These are phyloP conservation scores for Hippoglossus hippoglossus DNA, from an alignment of 2,797 vertebrate species.

Conservation along the genomic window DNA sequence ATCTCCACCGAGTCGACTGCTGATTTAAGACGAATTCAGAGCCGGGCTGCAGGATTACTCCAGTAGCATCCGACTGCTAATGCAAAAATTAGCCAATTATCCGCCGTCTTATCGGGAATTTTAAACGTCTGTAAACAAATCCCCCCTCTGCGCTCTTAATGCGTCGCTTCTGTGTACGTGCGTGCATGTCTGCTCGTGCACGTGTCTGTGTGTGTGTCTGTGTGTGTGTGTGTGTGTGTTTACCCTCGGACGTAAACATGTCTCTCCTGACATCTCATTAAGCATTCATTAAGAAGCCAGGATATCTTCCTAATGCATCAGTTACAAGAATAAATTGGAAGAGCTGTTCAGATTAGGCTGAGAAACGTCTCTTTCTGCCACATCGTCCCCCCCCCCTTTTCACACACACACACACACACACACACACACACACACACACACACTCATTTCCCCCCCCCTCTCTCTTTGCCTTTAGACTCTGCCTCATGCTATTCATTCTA, in stretches of 20 bases:
- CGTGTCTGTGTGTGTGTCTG: neutral
- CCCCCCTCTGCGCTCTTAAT: neutral
- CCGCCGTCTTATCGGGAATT: constrained; percentile 53
- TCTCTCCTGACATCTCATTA: constrained; percentile 77
- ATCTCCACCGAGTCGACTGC: neutral
- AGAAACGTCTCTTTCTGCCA: constrained; percentile 51
- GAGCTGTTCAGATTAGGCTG: constrained; percentile 71
- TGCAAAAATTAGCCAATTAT: constrained; percentile 64
- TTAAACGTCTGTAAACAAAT: constrained; percentile 67
- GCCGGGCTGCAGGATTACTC: neutral
- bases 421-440: neutral
- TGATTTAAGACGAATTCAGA: constrained; percentile 7
- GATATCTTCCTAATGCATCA: constrained; percentile 77
- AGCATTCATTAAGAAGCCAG: constrained; percentile 75
- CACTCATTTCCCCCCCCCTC: too few species aligned
- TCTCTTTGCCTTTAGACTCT: neutral
- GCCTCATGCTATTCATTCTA: constrained; percentile 11
- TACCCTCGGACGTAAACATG: constrained; percentile 47
- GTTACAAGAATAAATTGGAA: constrained; percentile 75
- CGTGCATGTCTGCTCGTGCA: neutral
- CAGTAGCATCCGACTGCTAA: constrained; percentile 6
- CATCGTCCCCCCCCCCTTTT: neutral
- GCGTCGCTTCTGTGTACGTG: too few species aligned
- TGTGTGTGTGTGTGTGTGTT: constrained; percentile 8
- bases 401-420: constrained; percentile 1